A percentile compares a stretch with the other conserved stretches of the same genome.
Conservation (phyloP, 1,140 invertebrate species). For the Kradibia gibbosae region DNA sequence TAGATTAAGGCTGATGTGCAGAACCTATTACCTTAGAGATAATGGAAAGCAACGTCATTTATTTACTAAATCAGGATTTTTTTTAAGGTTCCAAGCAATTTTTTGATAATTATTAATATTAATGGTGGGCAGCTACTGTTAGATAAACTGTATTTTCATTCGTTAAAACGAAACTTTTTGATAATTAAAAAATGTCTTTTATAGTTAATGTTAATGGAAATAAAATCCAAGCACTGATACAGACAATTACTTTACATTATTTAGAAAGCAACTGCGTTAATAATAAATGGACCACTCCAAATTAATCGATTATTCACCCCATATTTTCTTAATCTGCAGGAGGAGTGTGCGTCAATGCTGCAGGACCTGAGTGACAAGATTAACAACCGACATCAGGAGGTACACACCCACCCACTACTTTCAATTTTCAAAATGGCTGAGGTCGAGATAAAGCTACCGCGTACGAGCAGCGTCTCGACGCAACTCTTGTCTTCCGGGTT, state of each 20-base stretch:
- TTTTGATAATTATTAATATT: background rate
- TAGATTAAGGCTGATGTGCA: constrained; percentile 16
- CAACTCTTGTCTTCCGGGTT: constrained; percentile 49
- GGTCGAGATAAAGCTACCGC: constrained; percentile 79
- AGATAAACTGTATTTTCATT: no score
- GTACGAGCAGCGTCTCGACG: constrained; percentile 59
- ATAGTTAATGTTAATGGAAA: no score
- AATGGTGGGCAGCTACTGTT: no score
- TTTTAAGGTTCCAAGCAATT: background rate
- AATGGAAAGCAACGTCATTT: constrained; percentile 31
- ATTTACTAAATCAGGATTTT: background rate
- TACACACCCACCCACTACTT: constrained; percentile 87
- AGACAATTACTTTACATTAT: no score
- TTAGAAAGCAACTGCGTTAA: no score
- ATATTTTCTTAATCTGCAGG: constrained; percentile 73
- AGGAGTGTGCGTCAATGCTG: constrained; percentile 85
- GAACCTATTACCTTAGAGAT: constrained; percentile 29
- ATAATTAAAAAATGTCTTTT: no score
- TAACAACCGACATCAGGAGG: constrained; percentile 86
- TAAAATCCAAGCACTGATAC: no score
- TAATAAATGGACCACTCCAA: no score
- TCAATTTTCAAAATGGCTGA: constrained; percentile 94
- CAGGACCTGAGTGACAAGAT: constrained; percentile 87
- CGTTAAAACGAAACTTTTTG: no score
- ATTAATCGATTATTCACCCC: no score